Evolutionary conservation across 2,888 invertebrate genomes (phyloP).

Genomic region (Dugesia japonica): DNA sequence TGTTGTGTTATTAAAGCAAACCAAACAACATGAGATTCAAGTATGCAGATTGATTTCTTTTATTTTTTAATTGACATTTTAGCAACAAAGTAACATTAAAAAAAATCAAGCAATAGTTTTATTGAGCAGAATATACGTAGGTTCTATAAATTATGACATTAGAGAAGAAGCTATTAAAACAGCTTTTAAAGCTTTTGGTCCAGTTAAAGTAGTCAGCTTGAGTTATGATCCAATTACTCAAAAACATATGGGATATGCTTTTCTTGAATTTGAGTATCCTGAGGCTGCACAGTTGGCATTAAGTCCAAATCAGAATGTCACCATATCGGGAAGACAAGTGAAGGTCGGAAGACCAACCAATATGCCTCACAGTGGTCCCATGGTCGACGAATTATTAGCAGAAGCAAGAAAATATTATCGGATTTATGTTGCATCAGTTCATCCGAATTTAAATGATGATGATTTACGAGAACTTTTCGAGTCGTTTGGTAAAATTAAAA

Average conservation of each 20-base stretch:
- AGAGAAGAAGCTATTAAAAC: conserved; percentile 88
- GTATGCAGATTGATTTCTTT: too few species aligned
- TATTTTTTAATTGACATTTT: too few species aligned
- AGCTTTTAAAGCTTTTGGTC: conserved; percentile 90
- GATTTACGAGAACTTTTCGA: conserved; percentile 96
- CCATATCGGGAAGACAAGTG: conserved; percentile 88
- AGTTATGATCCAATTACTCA: conserved; percentile 93
- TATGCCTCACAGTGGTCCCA: conserved; percentile 98
- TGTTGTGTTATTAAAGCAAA: conserved; percentile 26
- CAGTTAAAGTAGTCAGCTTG: conserved; percentile 99
- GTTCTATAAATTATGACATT: conserved; percentile 91
- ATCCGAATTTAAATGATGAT: conserved; percentile 83
- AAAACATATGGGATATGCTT: conserved; percentile 99
- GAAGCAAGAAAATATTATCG: conserved; percentile 92
- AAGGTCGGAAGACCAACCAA: conserved; percentile 90
- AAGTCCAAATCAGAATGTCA: conserved; percentile 98
- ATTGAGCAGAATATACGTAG: conserved; percentile 76
- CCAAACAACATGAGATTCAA: conserved; percentile 31
- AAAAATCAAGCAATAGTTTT: conserved; percentile 29
- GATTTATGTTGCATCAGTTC: conserved; percentile 91
- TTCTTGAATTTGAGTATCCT: conserved; percentile 97
- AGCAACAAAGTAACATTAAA: conserved; percentile 24
- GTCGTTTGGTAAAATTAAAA: conserved; percentile 86
- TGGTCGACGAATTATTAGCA: conserved; percentile 91
- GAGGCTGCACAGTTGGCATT: conserved; percentile 93